phyloP scores from a whole-genome alignment of 2,888 invertebrate genomes.

The Harpalus rubripes region DNA sequence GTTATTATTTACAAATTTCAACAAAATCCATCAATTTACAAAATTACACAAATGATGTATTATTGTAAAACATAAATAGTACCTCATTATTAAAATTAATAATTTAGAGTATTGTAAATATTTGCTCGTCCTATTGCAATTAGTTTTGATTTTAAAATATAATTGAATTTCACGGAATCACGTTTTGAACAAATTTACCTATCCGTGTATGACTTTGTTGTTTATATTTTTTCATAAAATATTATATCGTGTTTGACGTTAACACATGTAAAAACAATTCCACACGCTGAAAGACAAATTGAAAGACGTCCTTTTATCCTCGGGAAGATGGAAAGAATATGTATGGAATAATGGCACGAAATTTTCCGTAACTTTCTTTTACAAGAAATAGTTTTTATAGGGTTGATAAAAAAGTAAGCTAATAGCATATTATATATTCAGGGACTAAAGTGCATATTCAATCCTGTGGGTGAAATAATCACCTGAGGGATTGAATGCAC shows the following conservation, averaged over 20 bases:
- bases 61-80: constrained; percentile 31
- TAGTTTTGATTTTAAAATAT: constrained; percentile 5
- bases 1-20: constrained; percentile 32
- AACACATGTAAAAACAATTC: constrained; percentile 39
- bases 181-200: too few relatives aligned
- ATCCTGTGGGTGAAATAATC: too few relatives aligned
- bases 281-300: constrained; percentile 24
- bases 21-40: not conserved
- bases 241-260: not conserved
- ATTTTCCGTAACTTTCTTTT: not conserved
- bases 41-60: constrained; percentile 33
- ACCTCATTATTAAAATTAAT: constrained; percentile 29
- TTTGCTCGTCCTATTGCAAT: constrained; percentile 29
- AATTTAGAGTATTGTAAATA: constrained; percentile 26
- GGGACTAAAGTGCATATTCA: too few relatives aligned
- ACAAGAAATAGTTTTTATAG: too few relatives aligned
- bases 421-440: too few relatives aligned
- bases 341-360: not conserved
- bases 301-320: not conserved
- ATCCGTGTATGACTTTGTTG: too few relatives aligned
- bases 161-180: not conserved
- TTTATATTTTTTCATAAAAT: too few relatives aligned
- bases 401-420: too few relatives aligned
- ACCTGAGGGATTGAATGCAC: too few relatives aligned
- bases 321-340: not conserved